Conservation (phyloP, 2,888 invertebrate genomes). For the Lasioglossum villosulum region DNA sequence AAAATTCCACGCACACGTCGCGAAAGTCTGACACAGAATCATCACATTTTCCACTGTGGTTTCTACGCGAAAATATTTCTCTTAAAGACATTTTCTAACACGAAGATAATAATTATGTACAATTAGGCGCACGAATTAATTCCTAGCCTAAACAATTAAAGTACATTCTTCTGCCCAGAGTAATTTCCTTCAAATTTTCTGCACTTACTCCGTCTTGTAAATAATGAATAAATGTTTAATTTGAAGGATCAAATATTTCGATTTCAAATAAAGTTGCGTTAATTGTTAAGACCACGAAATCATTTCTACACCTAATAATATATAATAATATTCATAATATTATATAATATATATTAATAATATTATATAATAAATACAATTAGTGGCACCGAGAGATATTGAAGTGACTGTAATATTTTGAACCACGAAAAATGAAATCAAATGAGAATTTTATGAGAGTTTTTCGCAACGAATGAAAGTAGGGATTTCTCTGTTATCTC, state of each 20-base stretch:
- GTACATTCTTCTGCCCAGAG: neutral
- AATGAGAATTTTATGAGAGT: neutral
- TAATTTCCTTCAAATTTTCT: neutral
- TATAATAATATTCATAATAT: no score
- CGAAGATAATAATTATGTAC: neutral
- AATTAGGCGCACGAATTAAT: neutral
- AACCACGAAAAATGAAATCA: neutral
- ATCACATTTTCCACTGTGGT: neutral
- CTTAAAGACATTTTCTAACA: neutral
- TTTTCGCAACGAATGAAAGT: neutral
- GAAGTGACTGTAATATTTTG: no score
- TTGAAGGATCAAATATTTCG: neutral
- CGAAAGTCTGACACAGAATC: neutral
- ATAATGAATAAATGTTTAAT: neutral
- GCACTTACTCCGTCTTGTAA: neutral
- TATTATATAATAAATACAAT: no score
- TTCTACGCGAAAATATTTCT: neutral
- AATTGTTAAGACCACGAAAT: neutral
- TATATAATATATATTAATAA: no score
- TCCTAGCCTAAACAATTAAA: neutral
- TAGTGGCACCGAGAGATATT: neutral
- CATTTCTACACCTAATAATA: neutral
- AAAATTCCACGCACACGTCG: neutral
- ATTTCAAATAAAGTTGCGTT: neutral
- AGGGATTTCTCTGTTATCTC: neutral